These are phyloP conservation scores for Protobothrops flavoviridis DNA, from an alignment of 2,113 vertebrate genomes.

Conservation along the genomic window DNA sequence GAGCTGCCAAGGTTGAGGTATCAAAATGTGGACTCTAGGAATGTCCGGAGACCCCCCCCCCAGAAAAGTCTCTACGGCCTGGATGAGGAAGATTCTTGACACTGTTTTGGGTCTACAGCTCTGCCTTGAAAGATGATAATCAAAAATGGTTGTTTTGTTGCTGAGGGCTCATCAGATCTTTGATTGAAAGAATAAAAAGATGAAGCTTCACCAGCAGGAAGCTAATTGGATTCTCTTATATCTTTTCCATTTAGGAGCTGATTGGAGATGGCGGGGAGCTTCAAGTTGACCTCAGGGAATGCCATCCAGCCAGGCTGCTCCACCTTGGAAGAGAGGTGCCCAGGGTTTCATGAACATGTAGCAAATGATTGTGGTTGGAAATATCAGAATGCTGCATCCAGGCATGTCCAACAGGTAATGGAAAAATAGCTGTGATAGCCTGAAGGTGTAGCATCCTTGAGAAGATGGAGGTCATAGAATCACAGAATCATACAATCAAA, in stretches of 20 bases:
- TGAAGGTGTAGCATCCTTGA: background rate
- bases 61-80: background rate
- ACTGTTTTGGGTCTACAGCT: background rate
- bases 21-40: background rate
- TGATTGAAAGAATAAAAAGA: background rate
- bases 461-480: background rate
- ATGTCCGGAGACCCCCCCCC: background rate
- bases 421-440: background rate
- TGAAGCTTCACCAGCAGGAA: background rate
- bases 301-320: background rate
- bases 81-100: background rate
- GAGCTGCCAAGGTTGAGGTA: background rate
- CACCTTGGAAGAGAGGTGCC: background rate
- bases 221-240: background rate
- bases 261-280: background rate
- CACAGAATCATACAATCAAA: background rate
- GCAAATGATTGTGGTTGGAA: background rate
- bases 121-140: background rate
- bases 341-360: background rate
- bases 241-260: background rate
- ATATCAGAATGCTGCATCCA: background rate
- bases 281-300: background rate
- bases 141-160: background rate
- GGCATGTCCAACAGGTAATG: background rate
- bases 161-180: background rate